Evolutionary conservation across 1,140 invertebrate genomes (phyloP), one percentile per base, ranked within the genome.

Genomic region (Thalassaphorura encarpata): DNA sequence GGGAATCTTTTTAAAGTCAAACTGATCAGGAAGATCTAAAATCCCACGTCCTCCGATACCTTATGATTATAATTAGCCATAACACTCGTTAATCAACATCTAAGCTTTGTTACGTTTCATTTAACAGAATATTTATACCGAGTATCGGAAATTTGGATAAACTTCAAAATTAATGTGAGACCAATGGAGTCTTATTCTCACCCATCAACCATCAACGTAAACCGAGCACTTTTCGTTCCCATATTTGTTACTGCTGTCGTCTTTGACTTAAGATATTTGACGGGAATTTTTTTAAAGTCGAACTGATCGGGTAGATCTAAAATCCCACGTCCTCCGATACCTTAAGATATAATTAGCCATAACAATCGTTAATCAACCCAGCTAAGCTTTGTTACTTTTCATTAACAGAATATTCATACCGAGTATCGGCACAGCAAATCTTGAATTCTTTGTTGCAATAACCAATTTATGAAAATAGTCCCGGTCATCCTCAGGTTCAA

Each of bases 261-360:
- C 50, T 70, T 70, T 23, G 67, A 64, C 1, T 70, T 67, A 5
- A 52, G 1, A 18, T 75, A 66, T 56, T 73, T 75, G 0, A 76
- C 69, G 2, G 71, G 68, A 28, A 70, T 71, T 1, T 55, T 48
- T 16, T 69, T 69, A 31, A 77, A 43, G 11, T 66, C 55, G n/a
- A 78, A 70, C 6, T 50, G 36, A 66, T 78, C 76, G 1, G 76
- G 75, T 43, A 76, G 66, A 53, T 75, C 69, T 3, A 77, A 57
- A 11, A 77, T 54, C 3, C 73, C 68, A 56, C 72, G 64, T 5
- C 69, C 65, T 2, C 72, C 71, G 24, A 76, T 66, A 3, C 70
- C 75, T 75, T 54, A 47, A 56, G 49, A 28, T 28, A 49, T 11
- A 21, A 40, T n/a, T 0, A n/a, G 1, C 1, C 13, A 36, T 24